Evolutionary conservation across 37 sponge, comb jelly and placozoan genomes (phyloP).

Genomic region (Oopsacas minuta): DNA sequence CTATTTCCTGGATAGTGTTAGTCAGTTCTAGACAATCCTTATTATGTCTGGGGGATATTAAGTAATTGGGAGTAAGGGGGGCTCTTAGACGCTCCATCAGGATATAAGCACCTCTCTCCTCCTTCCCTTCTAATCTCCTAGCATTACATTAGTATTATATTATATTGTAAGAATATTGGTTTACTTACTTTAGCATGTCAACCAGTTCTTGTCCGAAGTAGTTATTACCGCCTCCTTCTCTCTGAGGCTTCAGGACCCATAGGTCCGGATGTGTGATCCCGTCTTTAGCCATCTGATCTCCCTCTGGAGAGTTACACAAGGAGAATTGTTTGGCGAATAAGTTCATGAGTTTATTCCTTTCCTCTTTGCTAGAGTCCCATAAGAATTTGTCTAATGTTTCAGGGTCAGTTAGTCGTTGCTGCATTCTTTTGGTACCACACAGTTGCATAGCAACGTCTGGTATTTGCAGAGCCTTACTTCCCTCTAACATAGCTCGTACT

Average conservation of each 20-base stretch:
- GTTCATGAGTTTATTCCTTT: neutral
- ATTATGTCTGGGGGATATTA: neutral
- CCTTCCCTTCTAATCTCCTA: neutral
- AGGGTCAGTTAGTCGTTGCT: neutral
- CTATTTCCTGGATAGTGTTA: neutral
- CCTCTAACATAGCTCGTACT: neutral
- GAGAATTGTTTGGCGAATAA: neutral
- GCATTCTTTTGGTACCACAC: slow-evolving; percentile 6
- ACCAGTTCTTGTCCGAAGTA: slow-evolving; percentile 25
- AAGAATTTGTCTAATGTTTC: neutral
- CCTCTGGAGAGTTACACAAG: neutral
- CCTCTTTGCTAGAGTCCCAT: neutral
- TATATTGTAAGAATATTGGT: neutral
- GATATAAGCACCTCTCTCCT: neutral
- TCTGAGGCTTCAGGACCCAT: slow-evolving; percentile 30
- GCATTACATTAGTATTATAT: neutral
- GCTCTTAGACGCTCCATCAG: neutral
- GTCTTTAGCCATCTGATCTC: neutral
- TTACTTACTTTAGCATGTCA: slow-evolving; percentile 10
- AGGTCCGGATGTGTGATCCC: slow-evolving; percentile 19
- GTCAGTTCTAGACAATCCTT: neutral
- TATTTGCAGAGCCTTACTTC: neutral
- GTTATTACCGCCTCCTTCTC: slow-evolving; percentile 36
- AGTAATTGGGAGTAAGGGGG: neutral
- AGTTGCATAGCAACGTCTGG: slow-evolving; percentile 10